Base-by-base conservation (phyloP, 2,797 vertebrate species). In the Malurus leucopterus region DNA sequence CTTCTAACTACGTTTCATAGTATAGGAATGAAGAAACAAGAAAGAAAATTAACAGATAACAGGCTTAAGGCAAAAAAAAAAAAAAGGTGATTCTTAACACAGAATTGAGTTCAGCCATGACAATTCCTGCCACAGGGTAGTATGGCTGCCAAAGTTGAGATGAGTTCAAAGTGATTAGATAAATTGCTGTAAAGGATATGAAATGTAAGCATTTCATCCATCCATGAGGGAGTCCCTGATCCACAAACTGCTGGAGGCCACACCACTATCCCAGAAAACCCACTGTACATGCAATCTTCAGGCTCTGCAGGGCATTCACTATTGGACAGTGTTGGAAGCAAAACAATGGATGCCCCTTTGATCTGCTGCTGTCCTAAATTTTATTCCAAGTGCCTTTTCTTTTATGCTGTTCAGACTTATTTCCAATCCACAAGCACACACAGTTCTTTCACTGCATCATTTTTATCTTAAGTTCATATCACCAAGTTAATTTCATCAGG, bases 281-380 rank as follows among this genome's bases (percentile, higher is more conserved):
- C 26, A 24, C 12, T 17, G 21, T 9, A 34, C 0, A 0, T 13
- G 11, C 8, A 30, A 59, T 17, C 17, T 49, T 58, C 47, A 36
- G 26, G n/a, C 44, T 75, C 67, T 41, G 11, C 0, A 3, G 34
- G 18, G 7, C 20, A 20, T 30, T 81, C 23, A 3, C 7, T 55
- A 13, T 17, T 0, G 0, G 40, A 9, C 1, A 5, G 9, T 2
- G 1, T 2, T 62, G 50, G 68, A 70, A 78, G 12, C 9, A 76
- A 90, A 84, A 53, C 7, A 70, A 6, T 13, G 27, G 7, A 20
- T 46, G 8, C 10, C 12, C 15, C 54, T 73, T 76, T 54, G 30
- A 73, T 32, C 46, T 64, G 27, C 58, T 71, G 68, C 16, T 29
- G 53, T 43, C 50, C n/a, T 57, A 23, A 13, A 2, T 40, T 64